Evolutionary conservation across 2,113 vertebrate species (phyloP).

Genomic region (Oncorhynchus masou): DNA sequence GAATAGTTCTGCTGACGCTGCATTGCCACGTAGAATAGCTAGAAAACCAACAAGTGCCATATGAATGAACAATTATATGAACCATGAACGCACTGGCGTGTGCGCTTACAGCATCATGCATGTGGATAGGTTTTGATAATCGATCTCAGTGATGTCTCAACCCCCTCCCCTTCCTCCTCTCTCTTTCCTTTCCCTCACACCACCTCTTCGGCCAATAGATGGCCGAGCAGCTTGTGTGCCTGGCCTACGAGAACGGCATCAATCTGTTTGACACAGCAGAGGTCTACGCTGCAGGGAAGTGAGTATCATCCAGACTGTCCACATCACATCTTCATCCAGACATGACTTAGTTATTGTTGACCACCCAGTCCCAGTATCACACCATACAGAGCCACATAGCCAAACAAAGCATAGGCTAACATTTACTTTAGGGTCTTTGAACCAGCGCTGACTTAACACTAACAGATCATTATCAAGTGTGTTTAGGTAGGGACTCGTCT

Average conservation of each 20-base stretch:
- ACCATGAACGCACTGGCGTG: neutral
- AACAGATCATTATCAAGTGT: neutral
- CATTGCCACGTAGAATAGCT: constrained; percentile 4
- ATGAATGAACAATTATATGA: neutral
- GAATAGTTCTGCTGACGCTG: constrained; percentile 34
- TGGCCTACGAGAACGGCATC: constrained; percentile 98
- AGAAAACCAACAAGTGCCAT: neutral
- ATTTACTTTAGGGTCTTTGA: too few species aligned
- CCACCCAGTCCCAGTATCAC: neutral
- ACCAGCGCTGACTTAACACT: too few species aligned
- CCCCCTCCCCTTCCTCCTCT: neutral
- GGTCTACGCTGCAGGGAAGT: constrained; percentile 98
- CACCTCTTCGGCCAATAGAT: constrained; percentile 76
- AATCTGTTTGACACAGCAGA: constrained; percentile 99
- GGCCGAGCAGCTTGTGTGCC: constrained; percentile 96
- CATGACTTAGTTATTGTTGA: neutral
- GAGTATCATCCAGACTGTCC: constrained; percentile 61
- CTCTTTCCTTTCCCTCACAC: constrained; percentile 14
- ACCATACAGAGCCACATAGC: too few species aligned
- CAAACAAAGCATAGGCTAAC: too few species aligned
- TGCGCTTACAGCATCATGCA: neutral
- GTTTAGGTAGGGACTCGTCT: too few species aligned
- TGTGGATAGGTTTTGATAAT: constrained; percentile 23
- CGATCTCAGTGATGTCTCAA: constrained; percentile 21
- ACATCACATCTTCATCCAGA: neutral